Base-by-base conservation (phyloP, 2,888 invertebrate species). In the Gymnosoma rotundatum region DNA sequence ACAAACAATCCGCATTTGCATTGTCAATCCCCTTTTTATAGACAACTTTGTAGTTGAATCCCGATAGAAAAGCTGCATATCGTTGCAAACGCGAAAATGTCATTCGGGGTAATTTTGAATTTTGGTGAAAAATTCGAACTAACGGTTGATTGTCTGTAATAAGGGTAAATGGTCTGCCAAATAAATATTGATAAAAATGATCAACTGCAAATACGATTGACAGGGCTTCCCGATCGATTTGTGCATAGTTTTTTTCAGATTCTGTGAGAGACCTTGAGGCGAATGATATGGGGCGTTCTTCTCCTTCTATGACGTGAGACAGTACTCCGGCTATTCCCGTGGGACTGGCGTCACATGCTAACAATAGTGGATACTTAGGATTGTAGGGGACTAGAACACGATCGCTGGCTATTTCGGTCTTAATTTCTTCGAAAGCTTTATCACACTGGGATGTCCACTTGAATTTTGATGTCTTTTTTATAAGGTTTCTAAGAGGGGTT, bases 331-430 rank as follows among this genome's bases (percentile, higher is more conserved):
- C 79, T 42, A 86, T 76, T 10, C 79, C 79, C 16, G 73, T 74
- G 52, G 85, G 86, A 52, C 85, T 61, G 36, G 85, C 86, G 52
- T 86, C 86, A 56, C 81, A 86, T 20, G 82, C 78, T 45, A 84
- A 42, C 38, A 61, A 42, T 12, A 84, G 2, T 20, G 56, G 58
- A 12, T 66, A 64, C 16, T 74, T n/a, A 3, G 83, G 85, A 60
- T 85, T 58, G 52, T 81, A 83, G 5, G 83, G 79, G 21, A 83
- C 60, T 38, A 82, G 21, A 7, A 80, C 86, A 6, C 74, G 45
- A 32, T 64, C 72, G 60, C 64, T 72, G 16, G 64, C 63, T 38
- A 70, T 70, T 70, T 78, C 80, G 18, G 25, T 42, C 69, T 85
- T 83, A 1, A 86, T 45, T 20, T 54, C 64, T 21, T 67, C n/a